phyloP scores from a whole-genome alignment of 2,113 vertebrate genomes.

The Catharus fuscescens region DNA sequence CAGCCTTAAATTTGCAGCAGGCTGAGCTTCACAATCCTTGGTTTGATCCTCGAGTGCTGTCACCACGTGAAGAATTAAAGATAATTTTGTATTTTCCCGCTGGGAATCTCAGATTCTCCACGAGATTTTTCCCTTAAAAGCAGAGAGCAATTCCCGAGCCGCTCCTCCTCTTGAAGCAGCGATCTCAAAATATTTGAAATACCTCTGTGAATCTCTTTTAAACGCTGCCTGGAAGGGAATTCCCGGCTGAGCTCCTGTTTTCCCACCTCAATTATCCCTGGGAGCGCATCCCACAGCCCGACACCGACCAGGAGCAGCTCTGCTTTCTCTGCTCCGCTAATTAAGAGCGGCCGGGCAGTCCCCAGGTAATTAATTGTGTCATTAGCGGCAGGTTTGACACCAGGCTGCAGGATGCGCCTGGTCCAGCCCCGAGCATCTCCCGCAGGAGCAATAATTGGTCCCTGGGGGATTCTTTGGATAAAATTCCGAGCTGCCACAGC shows the following conservation, averaged over 20 bases:
- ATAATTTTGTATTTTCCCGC: neutral
- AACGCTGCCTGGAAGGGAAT: neutral
- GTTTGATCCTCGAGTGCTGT: neutral
- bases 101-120: neutral
- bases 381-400: conserved; percentile 78
- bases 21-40: neutral
- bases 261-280: conserved; percentile 27
- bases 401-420: conserved; percentile 64
- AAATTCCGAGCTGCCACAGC: conserved; percentile 58
- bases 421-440: conserved; percentile 41
- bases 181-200: neutral
- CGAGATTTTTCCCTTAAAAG: neutral
- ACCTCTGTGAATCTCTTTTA: neutral
- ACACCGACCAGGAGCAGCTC: conserved; percentile 46
- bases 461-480: conserved; percentile 68
- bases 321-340: conserved; percentile 77
- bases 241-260: conserved; percentile 20
- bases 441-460: conserved; percentile 85
- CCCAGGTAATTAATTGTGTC: conserved; percentile 78
- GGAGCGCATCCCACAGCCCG: neutral
- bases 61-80: neutral
- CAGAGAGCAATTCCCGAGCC: neutral
- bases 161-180: neutral
- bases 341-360: conserved; percentile 79
- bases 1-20: neutral